Evolutionary conservation across 2,113 vertebrate genomes (phyloP).

Genomic region (Ameiurus melas): DNA sequence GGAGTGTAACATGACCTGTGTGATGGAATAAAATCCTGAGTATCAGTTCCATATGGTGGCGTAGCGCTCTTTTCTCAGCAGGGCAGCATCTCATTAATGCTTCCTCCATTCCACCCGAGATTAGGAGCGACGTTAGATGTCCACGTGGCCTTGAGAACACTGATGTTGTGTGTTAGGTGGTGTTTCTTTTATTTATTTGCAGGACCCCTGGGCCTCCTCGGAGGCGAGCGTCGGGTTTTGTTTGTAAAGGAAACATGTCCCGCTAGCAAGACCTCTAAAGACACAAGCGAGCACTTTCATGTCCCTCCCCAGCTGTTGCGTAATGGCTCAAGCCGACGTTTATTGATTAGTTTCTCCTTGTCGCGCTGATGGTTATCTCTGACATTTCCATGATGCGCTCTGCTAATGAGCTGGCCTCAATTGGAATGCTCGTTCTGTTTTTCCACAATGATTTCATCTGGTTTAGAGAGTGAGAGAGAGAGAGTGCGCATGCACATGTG

Average conservation of each 20-base stretch:
- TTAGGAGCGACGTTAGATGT: conserved; percentile 2
- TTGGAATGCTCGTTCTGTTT: conserved; percentile 15
- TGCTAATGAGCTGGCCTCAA: conserved; percentile 41
- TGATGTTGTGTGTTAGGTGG: conserved; percentile 3
- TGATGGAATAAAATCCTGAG: background rate
- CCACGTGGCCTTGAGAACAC: conserved; percentile 24
- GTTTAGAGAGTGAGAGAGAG: conserved; percentile 7
- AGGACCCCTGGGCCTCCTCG: background rate
- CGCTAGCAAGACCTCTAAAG: conserved; percentile 2
- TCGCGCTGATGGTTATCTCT: conserved; percentile 44
- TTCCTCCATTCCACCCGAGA: conserved; percentile 32
- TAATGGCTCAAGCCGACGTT: conserved; percentile 39
- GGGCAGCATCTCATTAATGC: conserved; percentile 42
- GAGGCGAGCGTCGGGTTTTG: conserved; percentile 13
- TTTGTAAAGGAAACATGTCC: conserved; percentile 4
- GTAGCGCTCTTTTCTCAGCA: conserved; percentile 24
- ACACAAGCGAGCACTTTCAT: conserved; percentile 29
- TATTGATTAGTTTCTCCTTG: conserved; percentile 49
- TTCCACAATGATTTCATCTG: conserved; percentile 46
- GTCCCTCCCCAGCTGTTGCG: conserved; percentile 42
- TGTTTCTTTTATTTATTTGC: background rate
- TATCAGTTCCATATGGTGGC: conserved; percentile 31
- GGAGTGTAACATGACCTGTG: background rate
- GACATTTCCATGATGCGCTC: conserved; percentile 45
- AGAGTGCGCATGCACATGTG: background rate